phyloP scores from a whole-genome alignment of 2,797 vertebrate species.

The Strix occidentalis region DNA sequence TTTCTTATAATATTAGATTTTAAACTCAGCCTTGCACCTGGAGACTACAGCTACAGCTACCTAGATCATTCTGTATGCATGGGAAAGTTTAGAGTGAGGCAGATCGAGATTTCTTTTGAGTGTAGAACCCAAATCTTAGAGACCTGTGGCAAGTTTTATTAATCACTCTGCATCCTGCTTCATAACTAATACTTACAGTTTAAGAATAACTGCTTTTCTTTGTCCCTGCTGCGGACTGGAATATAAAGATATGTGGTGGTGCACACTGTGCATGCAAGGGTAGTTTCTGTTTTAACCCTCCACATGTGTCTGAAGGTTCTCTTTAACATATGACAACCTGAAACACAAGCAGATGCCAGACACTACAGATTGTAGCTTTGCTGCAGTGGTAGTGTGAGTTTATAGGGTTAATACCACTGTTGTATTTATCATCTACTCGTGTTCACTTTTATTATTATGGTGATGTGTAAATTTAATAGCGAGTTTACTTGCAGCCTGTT shows the following conservation, averaged over 20 bases:
- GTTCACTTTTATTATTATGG: neutral
- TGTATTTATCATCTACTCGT: neutral
- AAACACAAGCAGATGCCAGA: neutral
- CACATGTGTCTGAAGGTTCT: neutral
- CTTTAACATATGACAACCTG: neutral
- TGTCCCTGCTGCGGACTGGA: neutral
- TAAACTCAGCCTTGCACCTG: neutral
- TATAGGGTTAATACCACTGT: neutral
- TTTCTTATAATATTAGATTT: neutral
- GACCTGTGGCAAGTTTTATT: neutral
- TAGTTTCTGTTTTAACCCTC: neutral
- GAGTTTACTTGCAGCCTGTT: neutral
- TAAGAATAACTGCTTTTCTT: conserved; percentile 1
- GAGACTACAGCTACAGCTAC: neutral
- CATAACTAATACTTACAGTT: neutral
- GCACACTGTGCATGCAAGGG: neutral
- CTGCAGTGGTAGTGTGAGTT: neutral
- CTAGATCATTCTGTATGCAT: neutral
- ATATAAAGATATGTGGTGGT: neutral
- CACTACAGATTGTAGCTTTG: neutral
- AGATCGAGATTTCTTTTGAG: neutral
- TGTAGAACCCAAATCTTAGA: neutral
- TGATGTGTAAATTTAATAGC: neutral
- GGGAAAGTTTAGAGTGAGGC: neutral
- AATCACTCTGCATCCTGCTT: neutral